Conservation (phyloP, 2,797 vertebrate species). For the Peromyscus aztecus region DNA sequence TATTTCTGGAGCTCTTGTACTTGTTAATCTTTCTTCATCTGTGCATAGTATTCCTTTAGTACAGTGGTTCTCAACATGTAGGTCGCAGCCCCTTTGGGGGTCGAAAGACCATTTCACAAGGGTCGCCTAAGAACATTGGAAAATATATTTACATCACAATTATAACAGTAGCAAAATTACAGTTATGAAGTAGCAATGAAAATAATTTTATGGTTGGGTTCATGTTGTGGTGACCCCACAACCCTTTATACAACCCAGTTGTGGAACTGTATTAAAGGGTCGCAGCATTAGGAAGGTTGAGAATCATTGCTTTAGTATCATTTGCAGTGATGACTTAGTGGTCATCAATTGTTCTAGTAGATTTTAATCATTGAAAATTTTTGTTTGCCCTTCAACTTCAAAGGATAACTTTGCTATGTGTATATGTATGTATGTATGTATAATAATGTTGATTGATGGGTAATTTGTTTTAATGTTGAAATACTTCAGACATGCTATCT, state of each 20-base stretch:
- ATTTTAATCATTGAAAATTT: neutral
- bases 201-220: neutral
- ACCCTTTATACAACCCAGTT: too few species aligned
- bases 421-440: neutral
- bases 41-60: neutral
- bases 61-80: neutral
- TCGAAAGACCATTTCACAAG: neutral
- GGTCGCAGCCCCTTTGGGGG: neutral
- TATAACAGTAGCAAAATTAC: neutral
- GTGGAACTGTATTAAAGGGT: neutral
- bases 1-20: neutral
- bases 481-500: neutral
- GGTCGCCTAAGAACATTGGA: neutral
- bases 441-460: neutral
- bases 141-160: neutral
- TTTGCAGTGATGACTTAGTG: neutral
- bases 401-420: neutral
- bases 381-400: neutral
- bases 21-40: neutral
- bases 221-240: too few species aligned
- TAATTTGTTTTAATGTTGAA: neutral
- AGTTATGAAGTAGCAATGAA: neutral
- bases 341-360: neutral
- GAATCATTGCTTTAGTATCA: neutral
- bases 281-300: neutral